Base-by-base conservation (phyloP, 2,888 invertebrate genomes). In the Eristalinus sepulchralis region DNA sequence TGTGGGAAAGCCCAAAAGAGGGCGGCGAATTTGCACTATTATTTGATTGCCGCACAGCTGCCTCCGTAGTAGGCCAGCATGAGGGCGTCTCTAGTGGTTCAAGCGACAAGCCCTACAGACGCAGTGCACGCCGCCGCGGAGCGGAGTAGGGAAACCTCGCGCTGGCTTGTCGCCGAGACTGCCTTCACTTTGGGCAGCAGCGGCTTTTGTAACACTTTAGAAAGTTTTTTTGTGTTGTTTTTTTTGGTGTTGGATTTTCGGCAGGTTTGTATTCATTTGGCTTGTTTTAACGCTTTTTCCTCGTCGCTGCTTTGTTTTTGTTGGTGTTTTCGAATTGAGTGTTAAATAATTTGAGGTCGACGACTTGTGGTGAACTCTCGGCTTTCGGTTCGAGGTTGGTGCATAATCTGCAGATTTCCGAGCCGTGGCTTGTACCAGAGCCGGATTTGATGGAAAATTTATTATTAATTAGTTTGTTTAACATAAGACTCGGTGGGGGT, bases 281-380 rank as follows among this genome's bases (percentile, higher is more conserved):
- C 11, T 39, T 77, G 39, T 68, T 73, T 78, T 59, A 64, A 79
- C 57, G 79, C 64, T 75, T 72, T 79, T 83, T 75, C 64, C 13
- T 57, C 34, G 27, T n/a, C 17, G 47, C 17, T 39, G n/a, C n/a
- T 62, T 60, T 78, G 20, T 57, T 63, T 11, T 67, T 72, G 39
- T 39, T 39, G 39, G 39, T 72, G 55, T 55, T 57, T 76, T 80
- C 31, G 66, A 71, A 84, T 80, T 76, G 76, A 84, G 76, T 84
- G 80, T 84, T 80, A 84, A 84, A 84, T 84, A 84, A 84, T 84
- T 80, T 84, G 80, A 84, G 84, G 84, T 84, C 76, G 80, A 84
- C 76, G 84, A 84, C 84, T 80, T 76, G 76, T 47, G 67, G 80
- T 84, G 84, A 84, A 84, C 84, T 84, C 76, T 84, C 75, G 27